Conservation (phyloP, 1,140 invertebrate genomes). For the Pararge aegeria region DNA sequence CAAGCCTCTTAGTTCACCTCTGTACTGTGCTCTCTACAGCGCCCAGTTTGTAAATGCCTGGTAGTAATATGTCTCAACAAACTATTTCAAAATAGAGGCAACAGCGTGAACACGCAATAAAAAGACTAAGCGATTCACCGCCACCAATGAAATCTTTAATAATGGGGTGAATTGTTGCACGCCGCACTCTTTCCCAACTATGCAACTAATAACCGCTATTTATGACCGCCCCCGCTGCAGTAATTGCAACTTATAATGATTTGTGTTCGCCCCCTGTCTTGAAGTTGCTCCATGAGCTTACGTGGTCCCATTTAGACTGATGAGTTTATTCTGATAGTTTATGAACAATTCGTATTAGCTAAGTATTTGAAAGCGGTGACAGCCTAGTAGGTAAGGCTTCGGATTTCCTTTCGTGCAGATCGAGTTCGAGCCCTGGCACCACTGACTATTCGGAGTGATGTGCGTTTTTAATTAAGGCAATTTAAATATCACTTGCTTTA, state of each 20-base stretch:
- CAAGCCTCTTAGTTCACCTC: no score
- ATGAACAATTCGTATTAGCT: slow-evolving; percentile 33
- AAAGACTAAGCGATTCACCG: slow-evolving; percentile 18
- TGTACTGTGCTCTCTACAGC: no score
- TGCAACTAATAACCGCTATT: slow-evolving; percentile 68
- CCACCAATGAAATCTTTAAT: slow-evolving; percentile 26
- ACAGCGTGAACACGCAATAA: neutral
- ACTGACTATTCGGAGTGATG: no score
- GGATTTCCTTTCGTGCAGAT: no score
- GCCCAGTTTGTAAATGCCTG: no score
- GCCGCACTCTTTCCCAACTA: slow-evolving; percentile 59
- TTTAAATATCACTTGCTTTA: no score
- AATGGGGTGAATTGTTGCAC: slow-evolving; percentile 34
- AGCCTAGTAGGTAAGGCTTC: no score
- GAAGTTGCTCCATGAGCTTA: slow-evolving; percentile 36
- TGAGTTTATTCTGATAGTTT: slow-evolving; percentile 35
- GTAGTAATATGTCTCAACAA: neutral
- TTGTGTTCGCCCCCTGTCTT: slow-evolving; percentile 51
- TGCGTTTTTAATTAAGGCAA: no score
- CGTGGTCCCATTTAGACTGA: slow-evolving; percentile 35
- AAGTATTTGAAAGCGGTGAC: no score
- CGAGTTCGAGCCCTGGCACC: no score
- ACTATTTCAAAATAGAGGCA: neutral
- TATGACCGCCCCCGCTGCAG: slow-evolving; percentile 47
- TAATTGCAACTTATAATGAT: slow-evolving; percentile 72